phyloP scores from a whole-genome alignment of 2,113 vertebrate species.

The Oxyura jamaicensis region DNA sequence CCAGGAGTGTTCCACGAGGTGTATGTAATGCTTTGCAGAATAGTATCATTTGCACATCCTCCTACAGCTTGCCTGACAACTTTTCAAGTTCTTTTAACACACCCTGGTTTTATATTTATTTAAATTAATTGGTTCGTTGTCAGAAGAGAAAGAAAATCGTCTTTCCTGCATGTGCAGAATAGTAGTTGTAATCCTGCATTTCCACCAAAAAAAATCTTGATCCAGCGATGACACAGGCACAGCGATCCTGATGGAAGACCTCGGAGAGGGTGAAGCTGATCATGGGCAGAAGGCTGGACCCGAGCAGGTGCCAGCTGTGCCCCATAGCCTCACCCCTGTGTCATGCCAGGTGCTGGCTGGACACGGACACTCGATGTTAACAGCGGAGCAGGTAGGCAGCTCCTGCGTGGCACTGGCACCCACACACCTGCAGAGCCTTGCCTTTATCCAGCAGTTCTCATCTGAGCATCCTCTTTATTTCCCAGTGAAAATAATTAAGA shows the following conservation, averaged over 20 bases:
- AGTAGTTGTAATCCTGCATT: background rate
- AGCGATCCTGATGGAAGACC: background rate
- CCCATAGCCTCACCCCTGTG: too few species aligned
- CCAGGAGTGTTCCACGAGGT: background rate
- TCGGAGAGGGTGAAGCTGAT: too few species aligned
- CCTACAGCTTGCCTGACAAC: background rate
- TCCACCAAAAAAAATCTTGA: background rate
- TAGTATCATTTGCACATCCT: background rate
- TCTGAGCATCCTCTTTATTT: background rate
- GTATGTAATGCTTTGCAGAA: background rate
- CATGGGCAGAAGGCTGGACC: background rate
- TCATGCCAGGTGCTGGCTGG: too few species aligned
- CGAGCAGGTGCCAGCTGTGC: too few species aligned
- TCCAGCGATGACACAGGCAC: background rate
- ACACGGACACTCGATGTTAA: too few species aligned
- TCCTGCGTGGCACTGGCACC: background rate
- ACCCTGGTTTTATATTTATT: background rate
- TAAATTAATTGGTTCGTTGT: background rate
- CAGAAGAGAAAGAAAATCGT: background rate
- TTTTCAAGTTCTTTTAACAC: background rate
- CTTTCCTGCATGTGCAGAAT: background rate
- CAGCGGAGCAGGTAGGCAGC: background rate
- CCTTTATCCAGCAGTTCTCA: background rate
- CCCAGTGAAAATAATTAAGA: background rate
- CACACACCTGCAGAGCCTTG: background rate